Percentiles rank a stretch among this genome's conserved stretches.
Conservation (phyloP, 92 coral and sea anemone genomes). For the Porites rus region DNA sequence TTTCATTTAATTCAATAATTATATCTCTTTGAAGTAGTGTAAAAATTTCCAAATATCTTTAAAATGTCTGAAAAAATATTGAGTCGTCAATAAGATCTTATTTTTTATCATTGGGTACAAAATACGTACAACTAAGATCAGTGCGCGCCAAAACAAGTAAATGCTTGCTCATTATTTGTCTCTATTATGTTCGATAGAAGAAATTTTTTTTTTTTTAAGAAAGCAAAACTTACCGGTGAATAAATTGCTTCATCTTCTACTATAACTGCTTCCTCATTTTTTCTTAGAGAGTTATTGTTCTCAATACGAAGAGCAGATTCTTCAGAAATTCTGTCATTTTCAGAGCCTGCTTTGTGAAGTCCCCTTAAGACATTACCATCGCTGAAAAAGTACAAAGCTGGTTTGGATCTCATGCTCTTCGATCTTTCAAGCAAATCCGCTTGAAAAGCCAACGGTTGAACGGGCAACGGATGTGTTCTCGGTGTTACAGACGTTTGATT, state of each 20-base stretch:
- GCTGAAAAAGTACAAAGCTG: neutral
- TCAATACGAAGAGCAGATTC: neutral
- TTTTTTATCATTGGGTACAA: too few species aligned
- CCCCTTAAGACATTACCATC: neutral
- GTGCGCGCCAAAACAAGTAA: too few species aligned
- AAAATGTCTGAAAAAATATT: too few species aligned
- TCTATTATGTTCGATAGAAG: too few species aligned
- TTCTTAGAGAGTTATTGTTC: conserved; percentile 11
- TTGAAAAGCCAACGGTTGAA: conserved; percentile 32
- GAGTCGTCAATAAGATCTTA: neutral
- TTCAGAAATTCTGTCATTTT: neutral
- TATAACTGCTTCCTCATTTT: neutral
- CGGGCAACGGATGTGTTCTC: conserved; percentile 13
- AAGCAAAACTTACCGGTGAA: conserved; percentile 9
- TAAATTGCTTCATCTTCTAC: neutral
- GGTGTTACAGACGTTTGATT: conserved; percentile 35
- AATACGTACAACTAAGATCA: too few species aligned
- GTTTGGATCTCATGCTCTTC: neutral
- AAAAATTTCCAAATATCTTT: too few species aligned
- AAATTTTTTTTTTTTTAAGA: too few species aligned
- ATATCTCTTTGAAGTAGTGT: too few species aligned
- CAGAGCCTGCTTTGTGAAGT: conserved; percentile 13
- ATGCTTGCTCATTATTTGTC: too few species aligned
- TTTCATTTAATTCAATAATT: too few species aligned
- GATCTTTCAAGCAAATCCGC: conserved; percentile 6